Conservation (phyloP, 2,888 invertebrate genomes). For the Pandemis cinnamomeana region DNA sequence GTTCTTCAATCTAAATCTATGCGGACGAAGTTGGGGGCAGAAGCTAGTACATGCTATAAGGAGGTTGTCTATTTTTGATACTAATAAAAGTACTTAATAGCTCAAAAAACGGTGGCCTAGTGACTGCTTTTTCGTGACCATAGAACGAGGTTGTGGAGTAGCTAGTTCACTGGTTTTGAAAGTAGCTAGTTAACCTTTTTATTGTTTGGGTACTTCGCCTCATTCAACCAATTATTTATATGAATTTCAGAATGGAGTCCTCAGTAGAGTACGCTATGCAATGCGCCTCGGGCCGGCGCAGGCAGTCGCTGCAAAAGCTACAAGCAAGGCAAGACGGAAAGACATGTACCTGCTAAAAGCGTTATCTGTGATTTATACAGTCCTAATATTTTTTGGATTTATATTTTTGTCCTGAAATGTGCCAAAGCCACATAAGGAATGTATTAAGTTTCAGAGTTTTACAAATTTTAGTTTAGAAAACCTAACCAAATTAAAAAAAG, state of each 20-base stretch:
- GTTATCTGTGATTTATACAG: constrained; percentile 62
- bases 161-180: too few species aligned
- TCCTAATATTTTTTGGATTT: constrained; percentile 41
- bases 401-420: constrained; percentile 27
- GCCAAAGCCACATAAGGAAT: constrained; percentile 31
- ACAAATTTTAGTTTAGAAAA: constrained; percentile 12
- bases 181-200: too few species aligned
- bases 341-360: constrained; percentile 70
- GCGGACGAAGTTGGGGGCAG: too few species aligned
- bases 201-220: too few species aligned
- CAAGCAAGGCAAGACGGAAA: constrained; percentile 75
- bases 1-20: too few species aligned
- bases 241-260: constrained; percentile 85
- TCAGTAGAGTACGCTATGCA: constrained; percentile 88
- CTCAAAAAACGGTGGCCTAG: too few species aligned
- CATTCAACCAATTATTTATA: too few species aligned
- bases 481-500: constrained; percentile 6
- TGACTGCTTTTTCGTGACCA: too few species aligned
- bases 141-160: too few species aligned
- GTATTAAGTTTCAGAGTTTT: constrained; percentile 24
- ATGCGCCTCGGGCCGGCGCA: constrained; percentile 76
- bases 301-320: constrained; percentile 74
- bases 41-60: too few species aligned
- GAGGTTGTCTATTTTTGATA: too few species aligned
- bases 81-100: too few species aligned